Base-by-base conservation (phyloP, 2,888 invertebrate genomes). In the Xylota segnis region DNA sequence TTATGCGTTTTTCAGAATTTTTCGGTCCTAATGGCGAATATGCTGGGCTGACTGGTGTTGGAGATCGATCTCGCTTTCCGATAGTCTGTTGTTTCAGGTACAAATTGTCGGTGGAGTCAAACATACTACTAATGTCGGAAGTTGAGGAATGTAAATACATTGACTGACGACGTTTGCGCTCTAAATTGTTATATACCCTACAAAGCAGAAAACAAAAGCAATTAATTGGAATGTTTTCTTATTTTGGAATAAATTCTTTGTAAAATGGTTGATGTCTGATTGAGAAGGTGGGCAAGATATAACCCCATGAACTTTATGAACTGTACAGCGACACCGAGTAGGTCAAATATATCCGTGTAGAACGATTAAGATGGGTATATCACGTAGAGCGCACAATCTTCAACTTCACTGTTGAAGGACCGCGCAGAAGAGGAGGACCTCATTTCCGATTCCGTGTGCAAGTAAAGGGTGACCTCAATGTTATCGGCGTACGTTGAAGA, bases 41-140 rank as follows among this genome's bases (percentile, higher is more conserved):
- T 2, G 90, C 90, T 2, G 91, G 91, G 81, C 91, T 91, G 4
- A 89, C 88, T 0, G 91, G 91, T 2, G 92, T 90, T 6, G 89
- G 88, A 0, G 92, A 92, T 6, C 92, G 90, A 40, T 90, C 90
- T 2, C 92, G 88, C 63, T 92, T 92, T 0, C 81, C 37, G 56
- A 84, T 78, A 16, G 70, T 9, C 1, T 74, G 77, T 52, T 87
- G 83, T 54, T 87, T 89, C 61, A 81, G 76, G 34, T 88, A 84
- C 58, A 91, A 74, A 78, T 89, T 90, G 12, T 91, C 90, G 14
- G 88, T 89, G 9, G 91, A 91, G 70, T 89, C 90, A 71, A 90
- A 91, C 7, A 91, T 87, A 54, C 91, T 91, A 12, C 90, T 90
- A 14, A 90, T 88, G 84, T 91, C 91, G 0, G 91, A 91, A 0